Conservation (phyloP, 2,113 vertebrate species). For the Motacilla tschutschensis region DNA sequence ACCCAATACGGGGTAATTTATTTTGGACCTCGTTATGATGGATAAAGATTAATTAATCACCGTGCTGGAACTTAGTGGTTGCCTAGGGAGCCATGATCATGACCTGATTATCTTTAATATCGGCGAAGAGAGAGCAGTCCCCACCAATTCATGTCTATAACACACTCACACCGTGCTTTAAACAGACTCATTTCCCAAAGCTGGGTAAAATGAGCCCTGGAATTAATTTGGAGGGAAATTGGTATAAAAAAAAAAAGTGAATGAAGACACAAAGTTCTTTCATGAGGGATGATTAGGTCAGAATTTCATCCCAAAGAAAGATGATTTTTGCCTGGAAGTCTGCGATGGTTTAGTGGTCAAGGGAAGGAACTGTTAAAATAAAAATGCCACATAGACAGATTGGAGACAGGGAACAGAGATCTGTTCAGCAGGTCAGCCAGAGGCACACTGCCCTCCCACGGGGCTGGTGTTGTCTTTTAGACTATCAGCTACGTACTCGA, state of each 20-base stretch:
- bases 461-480: too few species aligned
- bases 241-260: background rate
- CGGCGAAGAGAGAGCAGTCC: slow-evolving; percentile 7
- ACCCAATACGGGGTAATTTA: slow-evolving; percentile 20
- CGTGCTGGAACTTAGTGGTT: slow-evolving; percentile 25
- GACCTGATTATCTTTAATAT: slow-evolving; percentile 38
- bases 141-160: background rate
- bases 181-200: slow-evolving; percentile 25
- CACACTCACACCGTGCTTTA: background rate
- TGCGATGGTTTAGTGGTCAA: background rate
- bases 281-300: slow-evolving; percentile 16
- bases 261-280: slow-evolving; percentile 1
- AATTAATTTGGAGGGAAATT: slow-evolving; percentile 12
- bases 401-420: background rate
- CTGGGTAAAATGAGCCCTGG: slow-evolving; percentile 6
- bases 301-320: slow-evolving; percentile 19
- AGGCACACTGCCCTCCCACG: too few species aligned
- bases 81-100: slow-evolving; percentile 37
- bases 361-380: background rate
- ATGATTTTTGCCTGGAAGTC: background rate
- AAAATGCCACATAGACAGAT: background rate
- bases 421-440: too few species aligned
- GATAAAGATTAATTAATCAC: slow-evolving; percentile 50
- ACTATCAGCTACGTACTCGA: too few species aligned
- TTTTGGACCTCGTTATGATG: slow-evolving; percentile 24